Base-by-base conservation (phyloP, 2,888 invertebrate genomes). In the Drosophila picticornis region DNA sequence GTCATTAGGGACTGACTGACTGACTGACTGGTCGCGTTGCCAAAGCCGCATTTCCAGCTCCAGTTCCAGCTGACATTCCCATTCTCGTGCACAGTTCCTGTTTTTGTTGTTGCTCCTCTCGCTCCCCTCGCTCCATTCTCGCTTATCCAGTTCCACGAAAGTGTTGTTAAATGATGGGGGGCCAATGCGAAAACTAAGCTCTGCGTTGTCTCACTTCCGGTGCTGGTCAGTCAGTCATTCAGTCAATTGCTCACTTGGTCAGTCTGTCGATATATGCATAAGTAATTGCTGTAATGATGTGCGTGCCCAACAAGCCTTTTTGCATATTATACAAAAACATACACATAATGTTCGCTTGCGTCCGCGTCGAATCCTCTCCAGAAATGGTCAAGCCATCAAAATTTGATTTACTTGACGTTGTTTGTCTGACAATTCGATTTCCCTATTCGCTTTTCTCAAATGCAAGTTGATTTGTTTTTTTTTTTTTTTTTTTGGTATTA, bases 261-360 rank as follows among this genome's bases (percentile, higher is more conserved):
- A 59, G 57, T 57, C 59, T 50, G 38, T 64, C 53, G 43, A 59
- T 77, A 48, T 34, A n/a, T 25, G 40, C 52, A 56, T 58, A 75
- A 68, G 79, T 79, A 88, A 83, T 84, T 75, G 76, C 70, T 76
- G 56, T 68, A 85, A 81, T 86, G 84, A 83, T 88, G 89, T 86
- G 81, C 84, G 81, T 88, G 84, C 76, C 38, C 63, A 62, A 29
- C 72, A 56, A 74, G 73, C 70, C 31, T 70, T 65, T 80, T 87
- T 77, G 80, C 72, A 72, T 79, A 86, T 84, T 86, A 88, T 80
- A 69, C 52, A 69, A 27, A 61, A 36, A 31, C 16, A 53, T 10
- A 34, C 5, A 36, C 32, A 52, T 62, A 58, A 51, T 62, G 25
- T 27, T 32, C 27, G 63, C 71, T 80, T 68, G 25, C 68, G 66